phyloP scores from a whole-genome alignment of 1,140 invertebrate genomes.

The Chironomus striatipennis region DNA sequence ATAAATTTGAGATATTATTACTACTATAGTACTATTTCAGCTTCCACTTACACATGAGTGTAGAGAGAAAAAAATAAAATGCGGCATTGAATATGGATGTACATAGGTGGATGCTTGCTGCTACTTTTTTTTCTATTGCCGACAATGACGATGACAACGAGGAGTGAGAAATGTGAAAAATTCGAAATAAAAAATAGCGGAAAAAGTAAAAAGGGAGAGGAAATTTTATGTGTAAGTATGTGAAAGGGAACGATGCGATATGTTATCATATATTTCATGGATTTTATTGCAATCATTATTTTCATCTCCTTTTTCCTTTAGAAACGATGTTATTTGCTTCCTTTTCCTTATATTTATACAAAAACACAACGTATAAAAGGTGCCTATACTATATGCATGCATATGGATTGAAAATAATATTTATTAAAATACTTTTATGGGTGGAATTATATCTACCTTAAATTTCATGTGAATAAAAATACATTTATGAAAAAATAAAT shows the following conservation, averaged over 20 bases:
- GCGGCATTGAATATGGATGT: background rate
- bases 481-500: too few relatives aligned
- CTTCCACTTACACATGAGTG: background rate
- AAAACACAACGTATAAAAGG: too few relatives aligned
- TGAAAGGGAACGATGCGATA: background rate
- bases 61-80: background rate
- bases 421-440: too few relatives aligned
- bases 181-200: background rate
- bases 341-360: background rate
- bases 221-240: slow-evolving; percentile 14
- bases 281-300: slow-evolving; percentile 15
- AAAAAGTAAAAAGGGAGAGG: background rate
- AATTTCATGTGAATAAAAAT: too few relatives aligned
- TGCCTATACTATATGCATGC: too few relatives aligned
- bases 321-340: background rate
- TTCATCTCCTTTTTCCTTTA: background rate
- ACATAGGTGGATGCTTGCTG: background rate
- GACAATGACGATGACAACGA: background rate
- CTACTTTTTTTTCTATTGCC: background rate
- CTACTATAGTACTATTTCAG: background rate
- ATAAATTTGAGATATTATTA: slow-evolving; percentile 15
- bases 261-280: slow-evolving; percentile 14
- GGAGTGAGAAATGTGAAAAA: background rate
- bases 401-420: too few relatives aligned
- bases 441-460: too few relatives aligned